These are phyloP conservation scores for Bombus huntii DNA, from an alignment of 1,140 invertebrate species.

Conservation along the genomic window DNA sequence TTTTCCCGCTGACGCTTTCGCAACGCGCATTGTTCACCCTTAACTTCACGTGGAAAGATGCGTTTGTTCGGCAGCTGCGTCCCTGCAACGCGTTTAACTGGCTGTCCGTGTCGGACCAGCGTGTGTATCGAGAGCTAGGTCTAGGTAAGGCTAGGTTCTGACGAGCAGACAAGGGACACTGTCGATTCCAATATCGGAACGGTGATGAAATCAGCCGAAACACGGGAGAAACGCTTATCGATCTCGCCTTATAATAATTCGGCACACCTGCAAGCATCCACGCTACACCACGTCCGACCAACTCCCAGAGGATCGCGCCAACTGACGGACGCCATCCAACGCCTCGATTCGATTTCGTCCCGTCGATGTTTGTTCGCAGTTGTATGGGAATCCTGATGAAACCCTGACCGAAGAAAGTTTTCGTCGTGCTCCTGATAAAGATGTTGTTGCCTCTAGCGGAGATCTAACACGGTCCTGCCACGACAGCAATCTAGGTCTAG, in stretches of 20 bases:
- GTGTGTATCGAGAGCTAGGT: not conserved
- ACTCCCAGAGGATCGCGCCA: not conserved
- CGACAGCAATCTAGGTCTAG: no score
- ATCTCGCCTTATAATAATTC: conserved; percentile 34
- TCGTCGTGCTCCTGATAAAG: no score
- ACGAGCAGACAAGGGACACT: not conserved
- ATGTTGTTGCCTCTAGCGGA: no score
- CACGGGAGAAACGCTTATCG: conserved; percentile 2
- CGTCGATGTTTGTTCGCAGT: no score
- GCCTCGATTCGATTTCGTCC: conserved; percentile 17
- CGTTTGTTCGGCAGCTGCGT: not conserved
- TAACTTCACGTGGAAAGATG: not conserved
- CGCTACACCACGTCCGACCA: not conserved
- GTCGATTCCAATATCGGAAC: no score
- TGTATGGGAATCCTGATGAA: not conserved
- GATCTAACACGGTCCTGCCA: not conserved
- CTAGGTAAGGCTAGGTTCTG: not conserved
- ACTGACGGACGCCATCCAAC: not conserved
- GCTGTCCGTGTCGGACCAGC: no score
- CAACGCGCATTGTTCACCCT: not conserved
- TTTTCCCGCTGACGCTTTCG: not conserved
- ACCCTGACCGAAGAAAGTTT: no score
- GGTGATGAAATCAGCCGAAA: not conserved
- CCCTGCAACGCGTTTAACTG: not conserved
- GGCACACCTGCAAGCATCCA: not conserved